phyloP scores from a whole-genome alignment of 2,113 vertebrate genomes.

The Rutilus rutilus region DNA sequence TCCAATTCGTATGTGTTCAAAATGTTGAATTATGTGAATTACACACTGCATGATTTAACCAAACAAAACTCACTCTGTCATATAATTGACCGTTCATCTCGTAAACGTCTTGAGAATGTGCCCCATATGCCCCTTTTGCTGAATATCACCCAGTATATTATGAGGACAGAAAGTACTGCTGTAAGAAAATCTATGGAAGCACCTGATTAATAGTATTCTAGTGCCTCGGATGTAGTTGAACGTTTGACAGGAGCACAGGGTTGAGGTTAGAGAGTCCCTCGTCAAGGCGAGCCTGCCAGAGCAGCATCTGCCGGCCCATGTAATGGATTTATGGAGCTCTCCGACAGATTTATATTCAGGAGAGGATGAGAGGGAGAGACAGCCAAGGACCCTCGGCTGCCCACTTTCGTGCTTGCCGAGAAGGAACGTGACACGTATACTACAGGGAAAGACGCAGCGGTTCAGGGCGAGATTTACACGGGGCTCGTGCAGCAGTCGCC shows the following conservation, averaged over 20 bases:
- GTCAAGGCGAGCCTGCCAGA: slow-evolving; percentile 47
- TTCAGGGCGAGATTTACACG: slow-evolving; percentile 32
- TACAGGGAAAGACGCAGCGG: slow-evolving; percentile 28
- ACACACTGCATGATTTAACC: background rate
- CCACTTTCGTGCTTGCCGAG: slow-evolving; percentile 47
- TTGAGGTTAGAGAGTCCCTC: slow-evolving; percentile 42
- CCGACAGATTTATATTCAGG: slow-evolving; percentile 53
- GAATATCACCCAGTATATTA: background rate
- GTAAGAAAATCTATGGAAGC: slow-evolving; percentile 14
- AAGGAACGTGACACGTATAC: slow-evolving; percentile 49
- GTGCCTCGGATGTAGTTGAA: slow-evolving; percentile 17
- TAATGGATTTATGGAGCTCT: slow-evolving; percentile 55
- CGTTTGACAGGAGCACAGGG: slow-evolving; percentile 38
- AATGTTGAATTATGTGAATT: slow-evolving; percentile 10
- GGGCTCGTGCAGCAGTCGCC: slow-evolving; percentile 14
- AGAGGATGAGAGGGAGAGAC: slow-evolving; percentile 46
- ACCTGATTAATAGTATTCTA: slow-evolving; percentile 24
- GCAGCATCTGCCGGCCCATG: slow-evolving; percentile 33
- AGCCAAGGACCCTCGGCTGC: slow-evolving; percentile 58
- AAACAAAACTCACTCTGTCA: background rate
- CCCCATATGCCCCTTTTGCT: background rate
- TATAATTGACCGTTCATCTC: slow-evolving; percentile 6
- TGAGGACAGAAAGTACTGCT: slow-evolving; percentile 21
- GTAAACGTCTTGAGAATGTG: slow-evolving; percentile 6
- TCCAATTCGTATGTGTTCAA: background rate